phyloP scores from a whole-genome alignment of 1,140 invertebrate genomes.

The Bombus superbus region DNA sequence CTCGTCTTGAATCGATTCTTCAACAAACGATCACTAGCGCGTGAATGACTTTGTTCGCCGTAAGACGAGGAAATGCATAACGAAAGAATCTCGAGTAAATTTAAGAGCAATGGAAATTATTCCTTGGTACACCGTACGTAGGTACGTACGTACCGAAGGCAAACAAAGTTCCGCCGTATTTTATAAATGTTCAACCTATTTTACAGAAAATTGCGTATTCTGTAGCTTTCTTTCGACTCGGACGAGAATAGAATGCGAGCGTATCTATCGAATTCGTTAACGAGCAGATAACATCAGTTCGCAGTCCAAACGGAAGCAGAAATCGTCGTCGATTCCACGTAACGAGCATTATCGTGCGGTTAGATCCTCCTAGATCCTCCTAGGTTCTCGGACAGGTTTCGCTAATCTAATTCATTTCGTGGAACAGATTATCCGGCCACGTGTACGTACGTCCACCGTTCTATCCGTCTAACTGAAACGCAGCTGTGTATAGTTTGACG shows the following conservation, averaged over 20 bases:
- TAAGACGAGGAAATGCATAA: no score
- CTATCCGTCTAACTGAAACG: constrained; percentile 15
- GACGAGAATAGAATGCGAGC: not conserved
- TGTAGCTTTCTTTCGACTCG: no score
- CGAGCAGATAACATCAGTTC: not conserved
- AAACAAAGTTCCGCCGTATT: no score
- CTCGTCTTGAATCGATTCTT: no score
- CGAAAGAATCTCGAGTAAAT: no score
- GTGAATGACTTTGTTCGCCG: no score
- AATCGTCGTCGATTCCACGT: not conserved
- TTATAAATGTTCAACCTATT: no score
- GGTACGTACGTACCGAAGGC: no score
- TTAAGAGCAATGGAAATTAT: no score
- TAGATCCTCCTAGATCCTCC: not conserved
- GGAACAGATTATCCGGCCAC: constrained; percentile 40
- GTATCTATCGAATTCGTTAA: not conserved
- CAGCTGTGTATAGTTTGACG: constrained; percentile 42
- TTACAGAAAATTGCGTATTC: no score
- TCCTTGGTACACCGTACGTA: no score
- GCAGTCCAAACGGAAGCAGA: not conserved
- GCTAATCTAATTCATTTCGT: constrained; percentile 46
- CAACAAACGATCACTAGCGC: no score
- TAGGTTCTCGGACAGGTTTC: constrained; percentile 20
- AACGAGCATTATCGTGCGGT: not conserved
- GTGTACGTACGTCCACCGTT: not conserved